A percentile compares a stretch with the other conserved stretches of the same genome.
These are phyloP conservation scores for Drosophila nr. medialis DNA, from an alignment of 2,888 invertebrate genomes.

Conservation along the genomic window DNA sequence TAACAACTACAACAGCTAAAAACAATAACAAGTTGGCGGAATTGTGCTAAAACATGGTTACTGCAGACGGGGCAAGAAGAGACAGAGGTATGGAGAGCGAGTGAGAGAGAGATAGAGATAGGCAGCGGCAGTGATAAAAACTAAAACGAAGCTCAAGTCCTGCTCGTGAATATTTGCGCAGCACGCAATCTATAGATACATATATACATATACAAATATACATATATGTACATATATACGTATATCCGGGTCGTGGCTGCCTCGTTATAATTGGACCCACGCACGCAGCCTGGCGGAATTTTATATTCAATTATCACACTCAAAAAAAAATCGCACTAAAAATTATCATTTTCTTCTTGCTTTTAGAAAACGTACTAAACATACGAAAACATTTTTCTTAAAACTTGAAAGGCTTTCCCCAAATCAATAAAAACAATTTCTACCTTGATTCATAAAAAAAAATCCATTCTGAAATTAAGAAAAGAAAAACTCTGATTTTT, in stretches of 20 bases:
- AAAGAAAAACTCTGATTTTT: not conserved
- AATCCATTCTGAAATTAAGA: not conserved
- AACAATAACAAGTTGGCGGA: slow-evolving; percentile 64
- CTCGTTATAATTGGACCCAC: slow-evolving; percentile 58
- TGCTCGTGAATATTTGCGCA: slow-evolving; percentile 44
- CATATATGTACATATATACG: not conserved
- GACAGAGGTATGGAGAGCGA: not conserved
- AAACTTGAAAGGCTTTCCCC: not conserved
- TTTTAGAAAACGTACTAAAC: not conserved
- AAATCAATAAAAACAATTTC: not conserved
- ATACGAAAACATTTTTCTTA: not conserved
- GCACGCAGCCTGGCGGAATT: slow-evolving; percentile 63
- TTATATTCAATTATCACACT: slow-evolving; percentile 70
- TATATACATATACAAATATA: not conserved
- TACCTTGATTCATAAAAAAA: not conserved
- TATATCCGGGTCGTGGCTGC: slow-evolving; percentile 5
- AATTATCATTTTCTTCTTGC: not conserved
- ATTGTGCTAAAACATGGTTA: slow-evolving; percentile 40
- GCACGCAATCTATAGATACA: slow-evolving; percentile 60
- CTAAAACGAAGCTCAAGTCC: slow-evolving; percentile 14
- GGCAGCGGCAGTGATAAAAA: slow-evolving; percentile 19
- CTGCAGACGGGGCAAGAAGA: not conserved
- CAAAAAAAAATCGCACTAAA: not conserved
- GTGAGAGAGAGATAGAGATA: not conserved
- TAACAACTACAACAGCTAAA: slow-evolving; percentile 10